Evolutionary conservation across 2,113 vertebrate species (phyloP).

Genomic region (Turnix velox): DNA sequence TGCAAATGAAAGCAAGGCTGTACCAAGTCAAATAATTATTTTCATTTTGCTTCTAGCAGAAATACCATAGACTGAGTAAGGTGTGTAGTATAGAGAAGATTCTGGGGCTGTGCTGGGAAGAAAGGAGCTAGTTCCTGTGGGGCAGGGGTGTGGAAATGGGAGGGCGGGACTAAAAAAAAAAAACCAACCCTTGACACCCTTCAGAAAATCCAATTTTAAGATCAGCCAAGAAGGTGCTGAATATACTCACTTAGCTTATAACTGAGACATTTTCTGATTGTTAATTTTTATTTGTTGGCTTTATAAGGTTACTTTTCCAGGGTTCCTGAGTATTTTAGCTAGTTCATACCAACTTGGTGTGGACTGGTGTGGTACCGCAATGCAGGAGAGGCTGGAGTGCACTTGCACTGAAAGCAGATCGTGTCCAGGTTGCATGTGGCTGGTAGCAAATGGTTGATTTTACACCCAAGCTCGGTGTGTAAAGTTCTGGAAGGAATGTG

Average conservation of each 20-base stretch:
- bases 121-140: constrained; percentile 52
- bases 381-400: neutral
- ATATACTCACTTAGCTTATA: neutral
- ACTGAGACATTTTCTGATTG: neutral
- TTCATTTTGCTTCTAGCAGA: constrained; percentile 61
- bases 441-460: neutral
- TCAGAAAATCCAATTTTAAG: neutral
- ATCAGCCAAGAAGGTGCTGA: neutral
- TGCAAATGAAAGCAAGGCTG: constrained; percentile 46
- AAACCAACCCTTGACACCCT: neutral
- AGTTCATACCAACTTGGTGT: neutral
- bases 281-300: neutral
- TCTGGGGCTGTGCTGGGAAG: constrained; percentile 45
- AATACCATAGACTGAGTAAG: constrained; percentile 64
- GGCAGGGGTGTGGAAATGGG: constrained; percentile 46
- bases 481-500: neutral
- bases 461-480: neutral
- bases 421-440: neutral
- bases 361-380: neutral
- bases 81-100: constrained; percentile 60
- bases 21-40: constrained; percentile 52
- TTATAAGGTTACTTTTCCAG: neutral
- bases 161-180: neutral
- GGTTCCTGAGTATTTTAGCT: neutral
- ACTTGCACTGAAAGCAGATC: neutral